Evolutionary conservation across 2,113 vertebrate species (phyloP).

Genomic region (Mugil cephalus): DNA sequence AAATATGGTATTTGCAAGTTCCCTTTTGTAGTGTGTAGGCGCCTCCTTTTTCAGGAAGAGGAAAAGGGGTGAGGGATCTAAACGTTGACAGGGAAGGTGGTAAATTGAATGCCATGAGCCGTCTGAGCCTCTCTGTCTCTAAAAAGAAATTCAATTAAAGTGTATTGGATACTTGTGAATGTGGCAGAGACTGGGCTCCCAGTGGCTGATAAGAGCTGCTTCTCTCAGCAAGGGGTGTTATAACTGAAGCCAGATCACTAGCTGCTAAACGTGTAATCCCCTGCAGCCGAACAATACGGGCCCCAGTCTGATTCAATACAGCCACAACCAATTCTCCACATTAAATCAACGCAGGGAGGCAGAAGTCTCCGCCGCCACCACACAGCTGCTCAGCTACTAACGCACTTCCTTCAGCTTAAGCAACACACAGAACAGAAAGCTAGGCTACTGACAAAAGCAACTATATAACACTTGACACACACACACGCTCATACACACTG

Average conservation of each 20-base stretch:
- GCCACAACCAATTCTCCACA: constrained; percentile 96
- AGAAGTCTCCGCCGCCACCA: constrained; percentile 56
- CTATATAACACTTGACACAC: constrained; percentile 61
- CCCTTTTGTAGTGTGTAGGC: constrained; percentile 86
- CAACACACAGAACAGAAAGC: constrained; percentile 75
- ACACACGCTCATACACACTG: constrained; percentile 58
- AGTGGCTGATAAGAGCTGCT: constrained; percentile 92
- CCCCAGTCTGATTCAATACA: constrained; percentile 89
- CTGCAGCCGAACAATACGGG: constrained; percentile 90
- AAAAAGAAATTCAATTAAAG: constrained; percentile 99
- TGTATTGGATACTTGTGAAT: constrained; percentile 99
- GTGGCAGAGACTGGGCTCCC: constrained; percentile 93
- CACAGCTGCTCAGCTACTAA: constrained; percentile 52
- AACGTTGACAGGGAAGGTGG: constrained; percentile 88
- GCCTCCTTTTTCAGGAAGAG: constrained; percentile 82
- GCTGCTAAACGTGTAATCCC: constrained; percentile 97
- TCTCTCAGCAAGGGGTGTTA: constrained; percentile 51
- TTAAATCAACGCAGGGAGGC: constrained; percentile 90
- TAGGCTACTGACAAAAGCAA: constrained; percentile 71
- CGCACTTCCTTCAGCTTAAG: constrained; percentile 93
- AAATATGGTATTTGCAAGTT: constrained; percentile 92
- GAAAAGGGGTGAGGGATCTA: constrained; percentile 87
- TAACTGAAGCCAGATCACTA: constrained; percentile 91
- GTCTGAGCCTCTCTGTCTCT: constrained; percentile 97
- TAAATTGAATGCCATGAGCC: constrained; percentile 97